Conservation (phyloP, 1,140 invertebrate genomes). For the Wiebesia pumilae region DNA sequence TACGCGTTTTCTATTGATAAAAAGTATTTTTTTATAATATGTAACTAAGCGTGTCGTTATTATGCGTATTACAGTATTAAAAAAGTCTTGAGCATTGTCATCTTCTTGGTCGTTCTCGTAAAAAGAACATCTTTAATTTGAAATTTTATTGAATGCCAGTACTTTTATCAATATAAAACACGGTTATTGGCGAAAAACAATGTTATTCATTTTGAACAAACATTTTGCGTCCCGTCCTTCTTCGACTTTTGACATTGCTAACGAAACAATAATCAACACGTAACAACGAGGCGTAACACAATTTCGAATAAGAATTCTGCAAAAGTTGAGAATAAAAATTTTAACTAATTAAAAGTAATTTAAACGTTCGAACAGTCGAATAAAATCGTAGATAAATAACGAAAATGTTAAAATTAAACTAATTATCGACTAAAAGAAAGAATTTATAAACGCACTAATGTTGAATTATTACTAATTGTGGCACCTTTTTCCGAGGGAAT, state of each 20-base stretch:
- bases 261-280: not conserved
- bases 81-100: constrained; percentile 9
- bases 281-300: constrained; percentile 6
- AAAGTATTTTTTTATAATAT: not conserved
- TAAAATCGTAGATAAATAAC: constrained; percentile 14
- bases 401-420: constrained; percentile 11
- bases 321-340: not conserved
- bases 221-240: not conserved
- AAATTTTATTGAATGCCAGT: not conserved
- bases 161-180: constrained; percentile 28
- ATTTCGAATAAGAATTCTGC: not conserved
- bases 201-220: not conserved
- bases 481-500: constrained; percentile 35
- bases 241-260: not conserved
- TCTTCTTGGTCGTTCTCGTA: not conserved
- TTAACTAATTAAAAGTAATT: constrained; percentile 14
- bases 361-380: constrained; percentile 1
- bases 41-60: not conserved
- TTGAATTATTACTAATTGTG: constrained; percentile 38
- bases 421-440: constrained; percentile 6
- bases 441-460: not conserved
- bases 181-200: not conserved
- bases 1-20: constrained; percentile 28
- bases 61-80: constrained; percentile 8
- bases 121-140: too few relatives aligned